Percentiles rank a stretch among this genome's conserved stretches.
Evolutionary conservation across 2,113 vertebrate species (phyloP).

Genomic region (Rhinopomastus cyanomelas): DNA sequence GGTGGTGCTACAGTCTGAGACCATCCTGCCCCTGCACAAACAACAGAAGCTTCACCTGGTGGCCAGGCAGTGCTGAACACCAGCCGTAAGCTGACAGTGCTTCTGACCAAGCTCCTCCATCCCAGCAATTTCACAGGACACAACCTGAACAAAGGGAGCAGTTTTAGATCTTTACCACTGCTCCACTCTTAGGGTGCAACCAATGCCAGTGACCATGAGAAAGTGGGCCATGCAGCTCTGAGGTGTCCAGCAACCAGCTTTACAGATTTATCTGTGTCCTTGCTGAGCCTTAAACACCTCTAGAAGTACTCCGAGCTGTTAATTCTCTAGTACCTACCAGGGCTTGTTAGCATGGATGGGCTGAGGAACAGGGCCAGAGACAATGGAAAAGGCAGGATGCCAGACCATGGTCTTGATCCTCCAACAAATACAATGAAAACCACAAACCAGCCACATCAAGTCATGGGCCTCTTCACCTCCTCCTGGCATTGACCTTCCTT

Average conservation of each 20-base stretch:
- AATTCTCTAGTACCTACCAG: too few relatives aligned
- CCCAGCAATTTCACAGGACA: background rate
- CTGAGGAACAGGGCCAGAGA: background rate
- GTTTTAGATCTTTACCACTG: background rate
- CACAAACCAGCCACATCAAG: background rate
- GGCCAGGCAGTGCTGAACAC: background rate
- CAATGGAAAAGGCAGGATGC: background rate
- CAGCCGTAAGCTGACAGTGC: background rate
- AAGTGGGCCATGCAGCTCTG: background rate
- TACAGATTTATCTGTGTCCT: background rate
- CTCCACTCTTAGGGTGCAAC: background rate
- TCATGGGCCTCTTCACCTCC: background rate
- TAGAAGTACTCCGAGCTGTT: background rate
- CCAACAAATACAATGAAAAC: background rate
- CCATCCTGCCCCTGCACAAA: background rate
- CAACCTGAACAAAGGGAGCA: background rate
- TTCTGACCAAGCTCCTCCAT: background rate
- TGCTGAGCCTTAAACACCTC: background rate
- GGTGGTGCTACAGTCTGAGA: background rate
- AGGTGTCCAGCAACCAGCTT: background rate
- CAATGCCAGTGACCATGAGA: background rate
- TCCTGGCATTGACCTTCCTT: background rate
- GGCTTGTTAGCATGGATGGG: background rate
- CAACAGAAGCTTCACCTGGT: background rate
- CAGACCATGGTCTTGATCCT: background rate